These are phyloP conservation scores for Sycophila sp. DNA, from an alignment of 1,140 invertebrate species.

Conservation along the genomic window DNA sequence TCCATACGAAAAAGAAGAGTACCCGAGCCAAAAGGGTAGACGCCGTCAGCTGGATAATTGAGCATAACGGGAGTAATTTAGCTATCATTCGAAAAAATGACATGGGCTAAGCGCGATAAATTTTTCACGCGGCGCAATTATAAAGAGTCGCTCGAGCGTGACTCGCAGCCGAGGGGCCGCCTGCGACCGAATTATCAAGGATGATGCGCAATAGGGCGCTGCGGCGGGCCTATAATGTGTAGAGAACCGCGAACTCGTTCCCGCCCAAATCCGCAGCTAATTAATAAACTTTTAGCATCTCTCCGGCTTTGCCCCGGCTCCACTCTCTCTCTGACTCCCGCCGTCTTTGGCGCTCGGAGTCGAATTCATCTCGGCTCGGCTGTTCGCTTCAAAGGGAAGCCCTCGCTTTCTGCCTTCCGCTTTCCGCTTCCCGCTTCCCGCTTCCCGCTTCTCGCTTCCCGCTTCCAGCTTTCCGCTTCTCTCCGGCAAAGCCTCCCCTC, in stretches of 20 bases:
- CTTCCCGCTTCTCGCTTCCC: too few relatives aligned
- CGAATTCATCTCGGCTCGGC: background rate
- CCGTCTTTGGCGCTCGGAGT: background rate
- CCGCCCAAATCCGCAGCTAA: slow-evolving; percentile 62
- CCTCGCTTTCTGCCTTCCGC: too few relatives aligned
- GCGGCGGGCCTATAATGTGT: slow-evolving; percentile 32
- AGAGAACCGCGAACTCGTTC: slow-evolving; percentile 48
- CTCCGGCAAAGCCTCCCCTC: background rate
- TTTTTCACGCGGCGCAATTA: slow-evolving; percentile 32
- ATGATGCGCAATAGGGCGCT: slow-evolving; percentile 44
- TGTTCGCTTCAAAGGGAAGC: background rate
- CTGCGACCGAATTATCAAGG: slow-evolving; percentile 45
- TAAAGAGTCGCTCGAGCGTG: background rate
- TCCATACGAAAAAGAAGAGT: too few relatives aligned
- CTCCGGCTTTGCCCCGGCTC: too few relatives aligned
- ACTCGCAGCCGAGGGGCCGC: slow-evolving; percentile 10
- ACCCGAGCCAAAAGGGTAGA: too few relatives aligned
- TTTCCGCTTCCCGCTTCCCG: too few relatives aligned
- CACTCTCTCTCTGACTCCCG: too few relatives aligned
- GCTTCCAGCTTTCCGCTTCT: background rate
- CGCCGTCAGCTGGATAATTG: slow-evolving; percentile 33
- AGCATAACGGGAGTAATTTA: slow-evolving; percentile 22
- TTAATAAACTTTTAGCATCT: slow-evolving; percentile 64
- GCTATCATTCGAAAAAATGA: slow-evolving; percentile 23
- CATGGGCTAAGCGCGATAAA: slow-evolving; percentile 30